phyloP scores from a whole-genome alignment of 2,113 vertebrate genomes.

The Brachyhypopomus gauderio region DNA sequence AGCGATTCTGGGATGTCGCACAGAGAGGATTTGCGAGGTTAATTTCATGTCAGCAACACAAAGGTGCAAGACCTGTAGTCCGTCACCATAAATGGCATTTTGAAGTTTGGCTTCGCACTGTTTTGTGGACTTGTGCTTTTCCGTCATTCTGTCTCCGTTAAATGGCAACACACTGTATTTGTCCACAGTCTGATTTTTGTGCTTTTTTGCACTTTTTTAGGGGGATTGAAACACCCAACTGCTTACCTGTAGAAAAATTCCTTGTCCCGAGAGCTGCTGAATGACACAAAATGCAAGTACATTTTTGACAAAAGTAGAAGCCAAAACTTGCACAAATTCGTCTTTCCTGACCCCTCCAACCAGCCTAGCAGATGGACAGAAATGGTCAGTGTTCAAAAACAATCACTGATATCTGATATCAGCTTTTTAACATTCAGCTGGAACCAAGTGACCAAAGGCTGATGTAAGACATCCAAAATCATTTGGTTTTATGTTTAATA shows the following conservation, averaged over 20 bases:
- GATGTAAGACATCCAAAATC: too few relatives aligned
- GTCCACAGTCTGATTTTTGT: neutral
- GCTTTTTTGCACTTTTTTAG: neutral
- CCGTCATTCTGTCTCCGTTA: neutral
- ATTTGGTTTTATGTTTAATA: too few relatives aligned
- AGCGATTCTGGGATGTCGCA: constrained; percentile 10
- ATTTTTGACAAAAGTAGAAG: neutral
- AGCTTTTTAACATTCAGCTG: too few relatives aligned
- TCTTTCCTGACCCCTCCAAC: neutral
- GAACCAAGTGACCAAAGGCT: too few relatives aligned
- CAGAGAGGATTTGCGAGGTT: constrained; percentile 25
- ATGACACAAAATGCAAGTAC: neutral
- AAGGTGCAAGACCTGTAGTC: neutral
- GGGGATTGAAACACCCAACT: neutral
- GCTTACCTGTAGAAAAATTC: neutral
- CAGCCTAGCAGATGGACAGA: neutral
- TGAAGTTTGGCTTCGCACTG: neutral
- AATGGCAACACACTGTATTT: neutral
- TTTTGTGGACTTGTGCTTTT: neutral
- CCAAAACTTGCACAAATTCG: neutral
- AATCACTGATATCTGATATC: too few relatives aligned
- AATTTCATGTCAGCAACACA: constrained; percentile 33
- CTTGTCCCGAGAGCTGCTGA: neutral
- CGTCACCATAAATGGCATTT: neutral
- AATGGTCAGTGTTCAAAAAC: too few relatives aligned